These are phyloP conservation scores for Dynastes tityus DNA, from an alignment of 2,888 invertebrate genomes.

Conservation along the genomic window DNA sequence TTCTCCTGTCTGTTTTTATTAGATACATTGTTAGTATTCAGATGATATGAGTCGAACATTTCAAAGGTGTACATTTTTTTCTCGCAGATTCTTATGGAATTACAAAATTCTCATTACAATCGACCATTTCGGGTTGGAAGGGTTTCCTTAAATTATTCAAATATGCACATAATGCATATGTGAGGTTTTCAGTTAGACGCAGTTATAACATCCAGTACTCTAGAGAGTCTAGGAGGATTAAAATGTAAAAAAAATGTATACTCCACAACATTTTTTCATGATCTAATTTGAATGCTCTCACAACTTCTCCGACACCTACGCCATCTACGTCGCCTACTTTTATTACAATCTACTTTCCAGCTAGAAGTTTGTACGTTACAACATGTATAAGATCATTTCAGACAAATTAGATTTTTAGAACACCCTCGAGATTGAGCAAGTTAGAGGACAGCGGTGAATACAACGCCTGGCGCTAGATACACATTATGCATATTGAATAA, in stretches of 20 bases:
- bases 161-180: too few relatives aligned
- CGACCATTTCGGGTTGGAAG: too few relatives aligned
- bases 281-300: slow-evolving; percentile 1
- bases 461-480: slow-evolving; percentile 3
- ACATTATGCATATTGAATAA: slow-evolving; percentile 32
- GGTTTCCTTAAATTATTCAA: too few relatives aligned
- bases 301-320: not conserved
- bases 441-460: slow-evolving; percentile 6
- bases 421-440: slow-evolving; percentile 26
- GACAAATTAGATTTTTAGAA: slow-evolving; percentile 35
- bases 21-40: too few relatives aligned
- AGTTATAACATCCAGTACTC: not conserved
- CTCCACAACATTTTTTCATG: not conserved
- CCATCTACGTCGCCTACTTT: not conserved
- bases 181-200: too few relatives aligned
- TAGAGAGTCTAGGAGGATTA: not conserved
- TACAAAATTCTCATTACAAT: too few relatives aligned
- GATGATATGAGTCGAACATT: too few relatives aligned
- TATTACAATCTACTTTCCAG: slow-evolving; percentile 18
- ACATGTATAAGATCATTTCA: slow-evolving; percentile 21
- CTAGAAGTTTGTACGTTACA: slow-evolving; percentile 23
- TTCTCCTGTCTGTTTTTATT: too few relatives aligned
- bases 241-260: not conserved
- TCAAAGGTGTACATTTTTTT: too few relatives aligned
- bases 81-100: too few relatives aligned